Evolutionary conservation across 2,888 invertebrate species (phyloP), one percentile per base, ranked within the genome.

Genomic region (Platycnemis pennipes): DNA sequence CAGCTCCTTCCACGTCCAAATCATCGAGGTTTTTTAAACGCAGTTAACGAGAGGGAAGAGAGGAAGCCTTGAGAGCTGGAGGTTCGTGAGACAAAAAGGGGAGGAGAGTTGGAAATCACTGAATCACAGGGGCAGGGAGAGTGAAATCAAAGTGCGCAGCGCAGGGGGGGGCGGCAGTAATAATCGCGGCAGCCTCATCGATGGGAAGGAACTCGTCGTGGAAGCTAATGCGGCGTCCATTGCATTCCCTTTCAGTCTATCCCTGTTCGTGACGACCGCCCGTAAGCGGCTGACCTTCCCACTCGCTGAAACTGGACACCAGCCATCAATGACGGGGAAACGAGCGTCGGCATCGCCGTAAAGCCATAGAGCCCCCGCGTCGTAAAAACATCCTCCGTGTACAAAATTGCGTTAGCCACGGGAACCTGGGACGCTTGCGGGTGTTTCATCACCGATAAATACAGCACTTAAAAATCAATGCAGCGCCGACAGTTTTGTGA

Each of bases 381-480:
- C 77, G 77, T 77, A 77, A 77, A 77, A 77, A 37, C 77, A 77
- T 77, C 77, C 77, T 5, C 77, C 37, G 13, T 37, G 31, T 7
- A 77, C 77, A 1, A 11, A 77, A 77, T 77, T 37, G 77, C 77
- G 37, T 77, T 77, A 77, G 16, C 37, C 77, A 77, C 37, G 77
- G 77, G 37, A 77, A 77, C 77, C 11, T 77, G 37, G 77, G 77
- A 4, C 16, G 22, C 8, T 37, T 77, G 31, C 13, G 8, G 77
- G 77, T 77, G 77, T 77, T 77, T 77, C 77, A 77, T 77, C 77
- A n/a, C 77, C 77, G 77, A 31, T 37, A 77, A 77, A 77, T 77
- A 77, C 13, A 77, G 77, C 77, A 26, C 37, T 77, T 77, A 77
- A 37, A n/a, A 37, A 37, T 77, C 77, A 77, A 77, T 77, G 77